Evolutionary conservation across 2,888 invertebrate genomes (phyloP), one percentile per base, ranked within the genome.

Genomic region (Cremastinae sp.): DNA sequence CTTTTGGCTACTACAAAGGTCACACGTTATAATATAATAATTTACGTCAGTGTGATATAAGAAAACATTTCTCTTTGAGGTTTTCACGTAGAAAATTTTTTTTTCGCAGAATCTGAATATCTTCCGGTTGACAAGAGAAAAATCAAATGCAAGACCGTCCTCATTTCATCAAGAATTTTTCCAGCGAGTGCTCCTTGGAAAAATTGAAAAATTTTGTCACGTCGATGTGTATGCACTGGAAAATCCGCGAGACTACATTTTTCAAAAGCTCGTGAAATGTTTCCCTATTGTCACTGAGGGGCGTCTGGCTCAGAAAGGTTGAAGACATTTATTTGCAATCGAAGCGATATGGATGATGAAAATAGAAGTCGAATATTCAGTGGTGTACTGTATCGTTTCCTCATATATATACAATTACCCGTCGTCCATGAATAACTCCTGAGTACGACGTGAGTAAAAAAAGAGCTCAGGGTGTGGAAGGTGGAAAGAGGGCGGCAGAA

Each of bases 71-170:
- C n/a, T n/a, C n/a, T n/a, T n/a, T n/a, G n/a, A n/a, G n/a, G n/a
- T n/a, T n/a, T n/a, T n/a, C n/a, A n/a, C n/a, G n/a, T n/a, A n/a
- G n/a, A n/a, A n/a, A n/a, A 41, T 41, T 41, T 9, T 41, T 41
- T 2, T 41, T 41, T 41, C n/a, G n/a, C 2, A n/a, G 41, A n/a
- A n/a, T n/a, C n/a, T n/a, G n/a, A n/a, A 22, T 53, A 16, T 65
- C 68, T 71, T 41, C 74, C 43, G 62, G 66, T 75, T 45, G 66
- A 43, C 18, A 47, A 61, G 58, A 66, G 28, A 64, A 71, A 65
- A 70, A 71, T 77, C 61, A 62, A 12, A 8, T 10, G 10, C 58
- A 12, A 12, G 58, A 18, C 41, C 43, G 20, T 22, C 41, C 41
- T 22, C 22, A 1, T 20, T 2, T n/a, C 56, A n/a, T 39, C 14